These are phyloP conservation scores for Perca flavescens DNA, from an alignment of 2,113 vertebrate genomes.

Conservation along the genomic window DNA sequence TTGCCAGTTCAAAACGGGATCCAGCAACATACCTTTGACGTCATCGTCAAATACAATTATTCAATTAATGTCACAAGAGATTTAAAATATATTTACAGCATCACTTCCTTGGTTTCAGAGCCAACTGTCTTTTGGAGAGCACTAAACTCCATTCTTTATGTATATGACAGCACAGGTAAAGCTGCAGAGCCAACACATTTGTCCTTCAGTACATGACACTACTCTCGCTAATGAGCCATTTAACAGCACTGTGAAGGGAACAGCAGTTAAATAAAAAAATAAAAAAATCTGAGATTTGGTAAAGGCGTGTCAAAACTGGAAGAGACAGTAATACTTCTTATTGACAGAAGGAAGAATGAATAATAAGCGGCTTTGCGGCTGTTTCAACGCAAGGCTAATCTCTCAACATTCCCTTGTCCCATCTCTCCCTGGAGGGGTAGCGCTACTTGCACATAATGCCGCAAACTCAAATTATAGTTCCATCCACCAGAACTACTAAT, in stretches of 20 bases:
- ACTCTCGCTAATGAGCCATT: constrained; percentile 79
- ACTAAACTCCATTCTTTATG: constrained; percentile 50
- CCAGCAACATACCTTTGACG: constrained; percentile 26
- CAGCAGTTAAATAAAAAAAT: constrained; percentile 63
- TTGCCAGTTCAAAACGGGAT: constrained; percentile 13
- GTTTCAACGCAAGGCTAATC: constrained; percentile 69
- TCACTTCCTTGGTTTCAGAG: constrained; percentile 23
- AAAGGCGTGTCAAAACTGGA: constrained; percentile 66
- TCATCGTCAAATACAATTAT: constrained; percentile 32
- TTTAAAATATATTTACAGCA: constrained; percentile 40
- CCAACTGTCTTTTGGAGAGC: constrained; percentile 15
- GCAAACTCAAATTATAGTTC: constrained; percentile 50
- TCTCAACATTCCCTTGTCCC: constrained; percentile 42
- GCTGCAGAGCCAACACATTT: constrained; percentile 71
- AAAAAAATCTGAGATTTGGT: constrained; percentile 59
- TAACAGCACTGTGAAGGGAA: constrained; percentile 70
- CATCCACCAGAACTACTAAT: constrained; percentile 30
- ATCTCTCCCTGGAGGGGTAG: constrained; percentile 39
- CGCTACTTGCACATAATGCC: constrained; percentile 10
- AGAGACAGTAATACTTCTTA: constrained; percentile 76
- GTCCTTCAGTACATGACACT: constrained; percentile 75
- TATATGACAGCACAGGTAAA: constrained; percentile 63
- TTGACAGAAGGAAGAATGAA: constrained; percentile 79
- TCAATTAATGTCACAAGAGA: constrained; percentile 27
- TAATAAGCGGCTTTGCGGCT: constrained; percentile 65